These are phyloP conservation scores for Furcula furcula DNA, from an alignment of 2,888 invertebrate genomes.

Conservation along the genomic window DNA sequence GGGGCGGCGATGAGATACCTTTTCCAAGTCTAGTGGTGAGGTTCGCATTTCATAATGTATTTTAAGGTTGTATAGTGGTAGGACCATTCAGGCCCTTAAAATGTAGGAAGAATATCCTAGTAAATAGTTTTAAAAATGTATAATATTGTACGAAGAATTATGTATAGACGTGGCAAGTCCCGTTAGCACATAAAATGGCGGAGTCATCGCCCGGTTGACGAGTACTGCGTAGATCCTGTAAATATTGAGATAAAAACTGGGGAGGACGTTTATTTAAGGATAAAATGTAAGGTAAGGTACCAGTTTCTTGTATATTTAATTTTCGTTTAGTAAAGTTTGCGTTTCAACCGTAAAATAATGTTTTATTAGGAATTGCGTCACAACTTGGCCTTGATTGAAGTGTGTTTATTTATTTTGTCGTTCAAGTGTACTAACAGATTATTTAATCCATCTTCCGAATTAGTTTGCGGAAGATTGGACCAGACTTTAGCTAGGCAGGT, in stretches of 20 bases:
- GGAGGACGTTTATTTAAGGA: constrained; percentile 38
- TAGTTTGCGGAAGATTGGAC: no score
- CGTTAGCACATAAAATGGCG: constrained; percentile 55
- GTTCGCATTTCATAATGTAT: constrained; percentile 37
- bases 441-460: no score
- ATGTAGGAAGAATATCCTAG: constrained; percentile 39
- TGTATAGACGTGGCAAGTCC: constrained; percentile 43
- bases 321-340: constrained; percentile 13
- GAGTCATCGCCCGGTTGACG: constrained; percentile 64
- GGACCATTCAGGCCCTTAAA: constrained; percentile 36
- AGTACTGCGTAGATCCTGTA: constrained; percentile 43
- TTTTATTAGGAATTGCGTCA: constrained; percentile 23
- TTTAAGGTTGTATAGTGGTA: constrained; percentile 32
- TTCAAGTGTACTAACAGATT: no score
- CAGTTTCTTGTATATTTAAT: constrained; percentile 24
- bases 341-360: constrained; percentile 9
- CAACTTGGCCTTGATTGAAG: constrained; percentile 30
- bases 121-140: constrained; percentile 39
- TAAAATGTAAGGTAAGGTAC: constrained; percentile 54
- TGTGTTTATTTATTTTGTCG: constrained; percentile 10
- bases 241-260: constrained; percentile 31
- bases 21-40: constrained; percentile 50
- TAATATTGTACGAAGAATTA: constrained; percentile 28
- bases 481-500: no score
- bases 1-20: constrained; percentile 38